Conservation (phyloP, 2,113 vertebrate genomes). For the Oryzias javanicus region DNA sequence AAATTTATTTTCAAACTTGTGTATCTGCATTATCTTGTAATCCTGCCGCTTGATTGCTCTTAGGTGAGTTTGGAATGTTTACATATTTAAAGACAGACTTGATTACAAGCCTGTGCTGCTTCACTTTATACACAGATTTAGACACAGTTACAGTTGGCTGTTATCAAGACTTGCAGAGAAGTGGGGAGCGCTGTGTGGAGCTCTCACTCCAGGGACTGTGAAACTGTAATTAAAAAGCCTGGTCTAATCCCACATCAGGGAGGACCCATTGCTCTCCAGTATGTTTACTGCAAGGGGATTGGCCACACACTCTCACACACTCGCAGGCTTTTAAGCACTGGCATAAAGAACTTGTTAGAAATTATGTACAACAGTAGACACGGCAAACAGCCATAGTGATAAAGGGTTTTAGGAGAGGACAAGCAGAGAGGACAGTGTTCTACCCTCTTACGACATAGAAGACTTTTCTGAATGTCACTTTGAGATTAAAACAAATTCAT, state of each 20-base stretch:
- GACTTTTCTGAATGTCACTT: slow-evolving; percentile 38
- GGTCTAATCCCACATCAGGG: slow-evolving; percentile 63
- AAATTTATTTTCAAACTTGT: background rate
- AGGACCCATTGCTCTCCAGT: slow-evolving; percentile 53
- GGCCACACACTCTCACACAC: slow-evolving; percentile 39
- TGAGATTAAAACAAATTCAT: slow-evolving; percentile 45
- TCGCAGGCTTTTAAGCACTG: slow-evolving; percentile 34
- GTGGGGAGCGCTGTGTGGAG: slow-evolving; percentile 30
- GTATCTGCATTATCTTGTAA: background rate
- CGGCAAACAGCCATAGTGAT: slow-evolving; percentile 33
- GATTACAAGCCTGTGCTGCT: background rate
- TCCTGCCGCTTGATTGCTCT: too few relatives aligned
- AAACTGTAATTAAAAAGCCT: slow-evolving; percentile 67
- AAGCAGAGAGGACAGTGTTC: slow-evolving; percentile 22
- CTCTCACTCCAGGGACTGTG: slow-evolving; percentile 45
- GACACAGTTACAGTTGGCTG: slow-evolving; percentile 9
- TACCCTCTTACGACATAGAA: slow-evolving; percentile 11
- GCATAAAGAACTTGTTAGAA: slow-evolving; percentile 20
- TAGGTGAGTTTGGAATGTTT: background rate
- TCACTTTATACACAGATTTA: slow-evolving; percentile 18
- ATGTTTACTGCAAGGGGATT: slow-evolving; percentile 52
- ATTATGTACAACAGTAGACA: slow-evolving; percentile 17
- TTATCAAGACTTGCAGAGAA: slow-evolving; percentile 28
- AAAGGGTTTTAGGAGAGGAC: slow-evolving; percentile 23
- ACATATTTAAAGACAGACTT: slow-evolving; percentile 3